These are phyloP conservation scores for Mormoops blainvillei DNA, from an alignment of 2,113 vertebrate species.

Conservation along the genomic window DNA sequence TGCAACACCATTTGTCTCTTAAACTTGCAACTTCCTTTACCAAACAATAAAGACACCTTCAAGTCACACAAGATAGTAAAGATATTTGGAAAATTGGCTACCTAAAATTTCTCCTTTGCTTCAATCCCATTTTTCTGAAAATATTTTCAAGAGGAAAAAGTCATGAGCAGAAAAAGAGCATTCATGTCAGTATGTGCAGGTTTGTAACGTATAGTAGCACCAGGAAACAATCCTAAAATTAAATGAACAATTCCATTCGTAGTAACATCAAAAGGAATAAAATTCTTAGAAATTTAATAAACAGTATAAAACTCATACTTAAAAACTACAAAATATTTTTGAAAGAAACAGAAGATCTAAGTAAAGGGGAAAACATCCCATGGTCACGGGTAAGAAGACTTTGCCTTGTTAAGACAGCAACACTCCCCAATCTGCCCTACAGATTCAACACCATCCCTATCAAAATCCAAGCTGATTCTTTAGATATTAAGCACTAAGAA, in stretches of 20 bases:
- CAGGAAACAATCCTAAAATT: neutral
- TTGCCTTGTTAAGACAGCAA: neutral
- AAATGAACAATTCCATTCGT: neutral
- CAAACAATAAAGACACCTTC: neutral
- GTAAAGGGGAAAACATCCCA: neutral
- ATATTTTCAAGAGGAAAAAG: neutral
- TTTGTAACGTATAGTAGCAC: neutral
- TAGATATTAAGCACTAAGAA: neutral
- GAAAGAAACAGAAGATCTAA: neutral
- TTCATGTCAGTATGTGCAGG: neutral
- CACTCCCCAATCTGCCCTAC: neutral
- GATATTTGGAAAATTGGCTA: neutral
- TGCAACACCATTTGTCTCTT: neutral
- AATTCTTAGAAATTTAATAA: neutral
- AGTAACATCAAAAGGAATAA: neutral
- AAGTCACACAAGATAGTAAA: neutral
- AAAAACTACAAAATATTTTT: neutral
- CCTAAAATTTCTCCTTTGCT: neutral
- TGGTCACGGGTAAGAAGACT: neutral
- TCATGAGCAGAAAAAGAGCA: neutral
- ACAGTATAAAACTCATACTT: neutral
- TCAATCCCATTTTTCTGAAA: neutral
- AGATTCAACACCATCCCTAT: neutral
- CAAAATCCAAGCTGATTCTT: neutral
- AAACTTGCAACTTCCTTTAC: neutral